phyloP scores from a whole-genome alignment of 2,888 invertebrate genomes.

The Euproctis similis region DNA sequence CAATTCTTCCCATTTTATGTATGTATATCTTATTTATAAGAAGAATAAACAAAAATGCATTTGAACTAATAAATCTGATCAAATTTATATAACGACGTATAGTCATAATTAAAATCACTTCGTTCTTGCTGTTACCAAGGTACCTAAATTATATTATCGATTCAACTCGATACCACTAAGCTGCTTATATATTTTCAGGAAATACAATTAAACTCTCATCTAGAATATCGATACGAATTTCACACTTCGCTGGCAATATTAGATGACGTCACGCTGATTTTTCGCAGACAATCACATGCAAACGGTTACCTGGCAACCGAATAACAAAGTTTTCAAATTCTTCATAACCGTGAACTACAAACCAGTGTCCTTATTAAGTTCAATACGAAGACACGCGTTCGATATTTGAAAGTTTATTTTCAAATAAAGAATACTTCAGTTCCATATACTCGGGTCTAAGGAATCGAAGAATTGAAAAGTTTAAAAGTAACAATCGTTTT shows the following conservation, averaged over 20 bases:
- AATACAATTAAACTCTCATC: conserved; percentile 7
- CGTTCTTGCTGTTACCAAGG: too few relatives aligned
- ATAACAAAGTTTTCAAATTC: conserved; percentile 59
- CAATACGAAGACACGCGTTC: conserved; percentile 33
- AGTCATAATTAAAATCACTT: too few relatives aligned
- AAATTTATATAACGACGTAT: too few relatives aligned
- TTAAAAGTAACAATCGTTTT: conserved; percentile 27
- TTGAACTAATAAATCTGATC: too few relatives aligned
- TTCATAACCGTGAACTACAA: conserved; percentile 25
- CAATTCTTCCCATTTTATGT: too few relatives aligned
- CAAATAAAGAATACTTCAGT: conserved; percentile 1
- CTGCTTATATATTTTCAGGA: too few relatives aligned
- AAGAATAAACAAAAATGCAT: too few relatives aligned
- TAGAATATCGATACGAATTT: conserved; percentile 3
- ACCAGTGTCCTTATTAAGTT: conserved; percentile 30
- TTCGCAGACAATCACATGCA: conserved; percentile 11
- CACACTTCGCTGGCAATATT: conserved; percentile 7
- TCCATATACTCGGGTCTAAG: background rate
- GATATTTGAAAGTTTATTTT: conserved; percentile 11
- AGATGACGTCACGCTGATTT: conserved; percentile 12
- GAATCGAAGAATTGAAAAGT: conserved; percentile 5
- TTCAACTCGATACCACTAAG: too few relatives aligned
- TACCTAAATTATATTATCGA: too few relatives aligned
- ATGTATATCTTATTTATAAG: too few relatives aligned
- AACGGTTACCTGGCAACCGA: conserved; percentile 44